Conservation (phyloP, 2,113 vertebrate species). For the Psittacula cyanocephala region DNA sequence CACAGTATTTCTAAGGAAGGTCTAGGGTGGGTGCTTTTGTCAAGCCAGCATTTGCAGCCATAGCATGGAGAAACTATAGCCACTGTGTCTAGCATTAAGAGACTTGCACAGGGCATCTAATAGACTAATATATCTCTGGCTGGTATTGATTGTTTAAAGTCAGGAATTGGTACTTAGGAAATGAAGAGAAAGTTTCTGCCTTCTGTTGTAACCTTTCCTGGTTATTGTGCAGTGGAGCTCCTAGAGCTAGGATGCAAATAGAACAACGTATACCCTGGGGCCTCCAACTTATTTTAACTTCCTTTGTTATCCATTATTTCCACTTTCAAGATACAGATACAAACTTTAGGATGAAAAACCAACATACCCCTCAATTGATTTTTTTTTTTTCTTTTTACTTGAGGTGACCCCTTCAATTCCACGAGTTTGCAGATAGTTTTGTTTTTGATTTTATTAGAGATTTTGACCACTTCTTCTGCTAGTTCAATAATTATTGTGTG, state of each 20-base stretch:
- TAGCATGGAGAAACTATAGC: not conserved
- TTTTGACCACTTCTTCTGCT: not conserved
- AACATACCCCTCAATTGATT: not conserved
- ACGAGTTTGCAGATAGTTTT: not conserved
- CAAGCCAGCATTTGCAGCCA: rapidly evolving
- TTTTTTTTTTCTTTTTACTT: not conserved
- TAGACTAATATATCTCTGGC: not conserved
- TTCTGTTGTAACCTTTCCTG: not conserved
- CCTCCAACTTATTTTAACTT: not conserved
- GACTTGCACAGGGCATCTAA: not conserved
- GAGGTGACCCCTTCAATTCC: not conserved
- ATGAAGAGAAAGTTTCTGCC: not conserved
- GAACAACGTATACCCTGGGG: not conserved
- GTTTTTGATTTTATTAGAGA: not conserved
- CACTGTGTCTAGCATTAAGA: not conserved
- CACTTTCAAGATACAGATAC: not conserved
- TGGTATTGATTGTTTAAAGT: not conserved
- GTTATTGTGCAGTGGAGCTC: not conserved
- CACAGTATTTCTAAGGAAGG: not conserved
- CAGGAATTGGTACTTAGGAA: not conserved
- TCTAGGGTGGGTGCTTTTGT: not conserved
- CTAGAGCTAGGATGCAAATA: not conserved
- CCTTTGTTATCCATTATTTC: not conserved
- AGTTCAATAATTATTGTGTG: not conserved
- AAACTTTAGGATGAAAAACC: not conserved